Evolutionary conservation across 2,113 vertebrate species (phyloP), one percentile per base, ranked within the genome.

Genomic region (Neomonachus schauinslandi): DNA sequence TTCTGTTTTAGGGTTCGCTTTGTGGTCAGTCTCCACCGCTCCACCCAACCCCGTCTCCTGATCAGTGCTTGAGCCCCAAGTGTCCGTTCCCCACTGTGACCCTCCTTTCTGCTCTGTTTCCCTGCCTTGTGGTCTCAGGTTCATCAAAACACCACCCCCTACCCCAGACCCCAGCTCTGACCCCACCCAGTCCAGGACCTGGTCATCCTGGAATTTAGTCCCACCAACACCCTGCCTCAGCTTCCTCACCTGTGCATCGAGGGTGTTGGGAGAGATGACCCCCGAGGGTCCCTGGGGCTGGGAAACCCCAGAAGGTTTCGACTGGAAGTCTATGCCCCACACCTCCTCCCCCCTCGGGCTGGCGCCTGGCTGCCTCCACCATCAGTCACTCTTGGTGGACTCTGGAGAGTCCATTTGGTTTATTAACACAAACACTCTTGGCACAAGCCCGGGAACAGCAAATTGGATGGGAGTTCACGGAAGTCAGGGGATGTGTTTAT

Each of bases 381-480:
- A 31, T 90, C 90, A 2, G 76, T 87, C 96, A 83, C 88, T n/a
- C 84, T 2, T 39, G 71, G 93, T 61, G 36, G 77, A 61, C 82
- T 76, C 94, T 49, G 92, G 39, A 24, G 82, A 91, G 92, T 77
- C 97, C 97, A 98, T 98, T 97, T 95, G 97, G 96, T 98, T 98
- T 98, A 98, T 98, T 98, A 98, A 92, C 97, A 95, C 92, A 97
- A 96, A 97, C 96, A 49, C 49, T 89, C 92, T 74, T 96, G 98
- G 97, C 97, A 36, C 26, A 13, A 89, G 94, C 61, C 46, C 0
- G 2, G 80, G 61, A 94, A 71, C 18, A 7, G 94, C 95, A 97
- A 95, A 98, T 98, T 97, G 95, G 91, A 97, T 97, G 96, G 91
- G 97, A 96, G 97, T 98, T 98, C 97, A 97, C 28, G 84, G 97